Conservation (phyloP, 2,113 vertebrate species). For the Catharus minimus region DNA sequence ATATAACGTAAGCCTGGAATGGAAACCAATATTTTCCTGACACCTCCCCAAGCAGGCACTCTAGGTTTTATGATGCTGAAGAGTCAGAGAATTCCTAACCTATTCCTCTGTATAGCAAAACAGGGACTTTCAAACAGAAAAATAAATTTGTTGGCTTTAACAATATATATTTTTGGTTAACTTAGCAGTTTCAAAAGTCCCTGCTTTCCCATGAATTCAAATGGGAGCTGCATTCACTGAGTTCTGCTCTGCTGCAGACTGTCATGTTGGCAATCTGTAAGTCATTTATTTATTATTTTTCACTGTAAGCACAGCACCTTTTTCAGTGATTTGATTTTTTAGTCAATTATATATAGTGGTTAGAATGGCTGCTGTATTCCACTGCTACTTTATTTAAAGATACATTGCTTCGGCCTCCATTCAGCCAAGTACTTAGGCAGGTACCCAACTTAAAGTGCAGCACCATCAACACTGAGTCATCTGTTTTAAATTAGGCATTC, state of each 20-base stretch:
- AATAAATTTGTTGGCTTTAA: constrained; percentile 66
- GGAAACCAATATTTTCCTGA: constrained; percentile 60
- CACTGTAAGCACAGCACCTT: constrained; percentile 23
- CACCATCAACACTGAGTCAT: constrained; percentile 28
- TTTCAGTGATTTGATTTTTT: constrained; percentile 51
- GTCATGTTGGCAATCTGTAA: constrained; percentile 31
- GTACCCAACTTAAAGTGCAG: constrained; percentile 46
- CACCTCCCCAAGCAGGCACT: constrained; percentile 63
- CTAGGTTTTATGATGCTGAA: constrained; percentile 56
- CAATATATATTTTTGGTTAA: constrained; percentile 67
- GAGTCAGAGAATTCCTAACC: constrained; percentile 42
- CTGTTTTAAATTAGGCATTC: constrained; percentile 43
- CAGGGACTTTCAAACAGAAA: constrained; percentile 51
- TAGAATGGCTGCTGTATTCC: not conserved
- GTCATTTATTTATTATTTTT: constrained; percentile 56
- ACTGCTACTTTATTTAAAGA: constrained; percentile 24
- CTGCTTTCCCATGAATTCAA: constrained; percentile 63
- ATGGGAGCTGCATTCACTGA: constrained; percentile 50
- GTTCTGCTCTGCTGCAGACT: constrained; percentile 36
- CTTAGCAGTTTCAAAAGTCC: constrained; percentile 60
- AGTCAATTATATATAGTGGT: constrained; percentile 49
- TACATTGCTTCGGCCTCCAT: not conserved
- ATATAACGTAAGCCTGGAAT: constrained; percentile 39
- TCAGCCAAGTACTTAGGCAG: constrained; percentile 51
- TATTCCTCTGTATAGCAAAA: constrained; percentile 57